A percentile compares a stretch with the other conserved stretches of the same genome.
Evolutionary conservation across 2,797 vertebrate genomes (phyloP).

Genomic region (Tragelaphus oryx): DNA sequence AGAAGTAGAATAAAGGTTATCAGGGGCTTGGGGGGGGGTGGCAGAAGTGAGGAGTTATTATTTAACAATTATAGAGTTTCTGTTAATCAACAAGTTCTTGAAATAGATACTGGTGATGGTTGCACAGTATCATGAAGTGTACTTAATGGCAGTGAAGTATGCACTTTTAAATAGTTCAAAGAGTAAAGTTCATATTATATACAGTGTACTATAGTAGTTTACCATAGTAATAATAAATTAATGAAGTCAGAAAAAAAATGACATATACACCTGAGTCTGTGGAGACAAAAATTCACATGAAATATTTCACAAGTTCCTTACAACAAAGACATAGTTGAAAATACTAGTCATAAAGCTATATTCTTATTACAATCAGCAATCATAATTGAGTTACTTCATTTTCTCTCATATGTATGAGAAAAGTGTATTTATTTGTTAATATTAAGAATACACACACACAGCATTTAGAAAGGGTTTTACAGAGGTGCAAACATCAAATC

Average conservation of each 20-base stretch:
- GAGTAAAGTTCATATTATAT: neutral
- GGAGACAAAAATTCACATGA: neutral
- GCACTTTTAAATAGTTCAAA: neutral
- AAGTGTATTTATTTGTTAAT: neutral
- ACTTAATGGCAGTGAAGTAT: neutral
- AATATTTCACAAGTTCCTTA: neutral
- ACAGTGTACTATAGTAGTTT: neutral
- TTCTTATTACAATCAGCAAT: neutral
- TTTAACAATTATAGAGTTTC: slow-evolving; percentile 7
- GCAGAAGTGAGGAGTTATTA: neutral
- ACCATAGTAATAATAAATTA: neutral
- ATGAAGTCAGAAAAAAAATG: neutral
- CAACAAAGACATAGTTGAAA: neutral
- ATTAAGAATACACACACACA: neutral
- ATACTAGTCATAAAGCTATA: neutral
- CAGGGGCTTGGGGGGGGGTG: neutral
- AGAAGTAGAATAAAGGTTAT: neutral
- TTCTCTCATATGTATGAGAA: neutral
- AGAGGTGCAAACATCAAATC: slow-evolving; percentile 8
- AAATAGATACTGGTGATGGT: neutral
- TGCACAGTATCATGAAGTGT: neutral
- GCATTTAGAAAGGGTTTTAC: neutral
- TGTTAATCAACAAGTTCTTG: neutral
- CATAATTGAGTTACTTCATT: neutral
- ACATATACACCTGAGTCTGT: neutral